These are phyloP conservation scores for Chrysochloris asiatica DNA, from an alignment of 2,113 vertebrate genomes.

Conservation along the genomic window DNA sequence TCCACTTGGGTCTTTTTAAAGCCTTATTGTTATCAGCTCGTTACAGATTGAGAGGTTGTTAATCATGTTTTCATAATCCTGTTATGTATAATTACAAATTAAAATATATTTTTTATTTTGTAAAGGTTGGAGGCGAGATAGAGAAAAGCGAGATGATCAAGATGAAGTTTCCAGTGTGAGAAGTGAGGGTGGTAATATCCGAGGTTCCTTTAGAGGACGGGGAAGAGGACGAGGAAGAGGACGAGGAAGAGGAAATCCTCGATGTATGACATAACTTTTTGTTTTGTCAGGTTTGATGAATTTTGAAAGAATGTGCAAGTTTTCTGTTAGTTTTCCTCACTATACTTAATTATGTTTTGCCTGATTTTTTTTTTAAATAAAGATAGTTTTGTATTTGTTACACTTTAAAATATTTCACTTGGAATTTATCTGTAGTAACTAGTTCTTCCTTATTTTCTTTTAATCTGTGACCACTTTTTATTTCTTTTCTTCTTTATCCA, in stretches of 20 bases:
- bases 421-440: constrained; percentile 33
- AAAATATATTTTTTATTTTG: constrained; percentile 65
- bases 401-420: neutral
- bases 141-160: constrained; percentile 89
- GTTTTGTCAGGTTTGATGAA: constrained; percentile 21
- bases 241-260: constrained; percentile 90
- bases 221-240: constrained; percentile 91
- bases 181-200: constrained; percentile 86
- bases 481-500: constrained; percentile 44
- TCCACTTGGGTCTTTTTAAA: neutral
- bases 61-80: constrained; percentile 20
- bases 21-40: neutral
- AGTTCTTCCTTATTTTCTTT: neutral
- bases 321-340: neutral
- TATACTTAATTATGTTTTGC: neutral
- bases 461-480: constrained; percentile 7
- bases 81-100: neutral
- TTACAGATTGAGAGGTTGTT: neutral
- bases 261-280: constrained; percentile 82
- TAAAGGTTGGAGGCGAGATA: constrained; percentile 90
- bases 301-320: neutral
- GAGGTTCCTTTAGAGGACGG: constrained; percentile 85
- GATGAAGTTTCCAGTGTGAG: constrained; percentile 90
- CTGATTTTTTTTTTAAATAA: neutral
- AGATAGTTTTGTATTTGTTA: constrained; percentile 40